phyloP scores from a whole-genome alignment of 2,797 vertebrate genomes.

The Loris lydekkerianus region DNA sequence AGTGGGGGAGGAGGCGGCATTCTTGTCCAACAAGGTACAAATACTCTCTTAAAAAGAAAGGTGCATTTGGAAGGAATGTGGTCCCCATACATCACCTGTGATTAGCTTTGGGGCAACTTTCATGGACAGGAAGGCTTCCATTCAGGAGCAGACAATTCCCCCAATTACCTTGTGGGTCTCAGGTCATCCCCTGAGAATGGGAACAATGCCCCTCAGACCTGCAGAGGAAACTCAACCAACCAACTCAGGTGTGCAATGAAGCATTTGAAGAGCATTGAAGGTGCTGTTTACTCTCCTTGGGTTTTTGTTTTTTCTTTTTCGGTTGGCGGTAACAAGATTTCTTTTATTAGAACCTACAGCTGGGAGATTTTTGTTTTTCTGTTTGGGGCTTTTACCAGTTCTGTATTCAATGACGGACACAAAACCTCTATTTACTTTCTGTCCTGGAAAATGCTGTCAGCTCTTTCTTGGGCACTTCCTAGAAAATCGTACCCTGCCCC shows the following conservation, averaged over 20 bases:
- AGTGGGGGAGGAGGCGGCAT: constrained; percentile 16
- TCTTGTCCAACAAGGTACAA: constrained; percentile 76
- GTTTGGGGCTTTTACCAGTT: constrained; percentile 82
- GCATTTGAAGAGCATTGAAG: constrained; percentile 64
- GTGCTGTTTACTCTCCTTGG: constrained; percentile 61
- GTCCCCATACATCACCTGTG: constrained; percentile 79
- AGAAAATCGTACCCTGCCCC: constrained; percentile 43
- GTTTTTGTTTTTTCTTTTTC: constrained; percentile 53
- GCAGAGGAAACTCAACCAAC: constrained; percentile 76
- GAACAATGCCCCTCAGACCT: constrained; percentile 71
- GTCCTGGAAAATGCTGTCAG: constrained; percentile 65
- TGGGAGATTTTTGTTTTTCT: constrained; percentile 82
- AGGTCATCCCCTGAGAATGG: constrained; percentile 73
- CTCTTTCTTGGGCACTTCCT: constrained; percentile 53
- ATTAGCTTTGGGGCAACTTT: constrained; percentile 84
- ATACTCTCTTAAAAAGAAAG: constrained; percentile 71
- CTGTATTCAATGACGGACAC: constrained; percentile 60
- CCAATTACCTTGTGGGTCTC: constrained; percentile 72
- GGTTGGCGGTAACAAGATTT: constrained; percentile 55
- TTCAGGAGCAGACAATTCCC: constrained; percentile 81
- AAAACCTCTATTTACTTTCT: constrained; percentile 79
- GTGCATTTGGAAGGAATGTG: constrained; percentile 82
- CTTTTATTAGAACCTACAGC: constrained; percentile 62
- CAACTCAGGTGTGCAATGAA: constrained; percentile 74
- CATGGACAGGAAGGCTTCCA: constrained; percentile 77